These are phyloP conservation scores for Sciurus niger DNA, from an alignment of 2,113 vertebrate genomes.

Conservation along the genomic window DNA sequence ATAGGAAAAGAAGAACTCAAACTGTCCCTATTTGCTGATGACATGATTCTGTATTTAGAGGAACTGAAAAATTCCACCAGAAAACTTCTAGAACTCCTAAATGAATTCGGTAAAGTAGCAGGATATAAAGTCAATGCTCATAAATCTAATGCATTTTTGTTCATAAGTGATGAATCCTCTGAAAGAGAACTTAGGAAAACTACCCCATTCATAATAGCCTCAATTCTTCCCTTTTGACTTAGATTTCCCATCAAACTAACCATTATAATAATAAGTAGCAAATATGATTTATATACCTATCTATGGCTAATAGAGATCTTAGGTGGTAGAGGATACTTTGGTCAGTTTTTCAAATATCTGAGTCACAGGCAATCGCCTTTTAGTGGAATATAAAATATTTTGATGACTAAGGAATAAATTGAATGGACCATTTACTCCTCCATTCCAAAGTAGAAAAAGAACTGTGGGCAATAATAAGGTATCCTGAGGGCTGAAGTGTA, in stretches of 20 bases:
- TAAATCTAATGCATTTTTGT: no score
- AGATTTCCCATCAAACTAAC: neutral
- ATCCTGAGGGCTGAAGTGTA: neutral
- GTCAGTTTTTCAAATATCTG: conserved; percentile 45
- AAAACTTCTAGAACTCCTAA: no score
- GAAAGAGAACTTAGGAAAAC: no score
- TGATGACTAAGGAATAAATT: conserved; percentile 46
- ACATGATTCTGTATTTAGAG: no score
- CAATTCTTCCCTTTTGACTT: neutral
- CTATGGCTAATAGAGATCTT: neutral
- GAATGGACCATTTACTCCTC: neutral
- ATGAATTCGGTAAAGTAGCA: no score
- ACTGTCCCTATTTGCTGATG: no score
- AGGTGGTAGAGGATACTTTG: neutral
- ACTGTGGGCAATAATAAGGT: neutral
- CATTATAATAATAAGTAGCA: conserved; percentile 23
- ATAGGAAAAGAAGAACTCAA: no score
- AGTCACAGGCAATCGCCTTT: conserved; percentile 40
- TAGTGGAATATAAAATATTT: conserved; percentile 11
- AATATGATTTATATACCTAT: neutral
- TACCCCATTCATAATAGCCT: no score
- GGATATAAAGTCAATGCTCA: no score
- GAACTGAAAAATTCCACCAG: no score
- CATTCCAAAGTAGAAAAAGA: conserved; percentile 23
- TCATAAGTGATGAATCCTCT: no score